Percentiles rank a stretch among this genome's conserved stretches.
Evolutionary conservation across 2,888 invertebrate genomes (phyloP).

Genomic region (Acronicta aceris): DNA sequence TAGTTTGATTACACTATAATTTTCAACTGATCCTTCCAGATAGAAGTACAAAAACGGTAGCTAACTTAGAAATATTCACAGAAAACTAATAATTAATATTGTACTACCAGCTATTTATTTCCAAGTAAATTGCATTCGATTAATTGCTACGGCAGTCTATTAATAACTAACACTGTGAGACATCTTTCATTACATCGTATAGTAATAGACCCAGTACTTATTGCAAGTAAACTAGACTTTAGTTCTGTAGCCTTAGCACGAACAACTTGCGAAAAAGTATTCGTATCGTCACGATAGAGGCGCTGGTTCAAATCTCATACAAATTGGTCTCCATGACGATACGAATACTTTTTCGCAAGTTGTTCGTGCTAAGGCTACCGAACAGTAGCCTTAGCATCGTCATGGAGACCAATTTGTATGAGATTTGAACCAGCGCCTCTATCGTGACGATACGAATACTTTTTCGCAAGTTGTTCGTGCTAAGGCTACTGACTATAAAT

Average conservation of each 20-base stretch:
- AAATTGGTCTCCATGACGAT: no score
- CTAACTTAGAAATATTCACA: constrained; percentile 18
- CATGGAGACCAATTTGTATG: no score
- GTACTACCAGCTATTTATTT: constrained; percentile 20
- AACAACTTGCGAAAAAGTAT: no score
- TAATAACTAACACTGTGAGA: constrained; percentile 37
- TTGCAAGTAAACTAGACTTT: constrained; percentile 44
- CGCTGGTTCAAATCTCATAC: no score
- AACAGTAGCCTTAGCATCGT: no score
- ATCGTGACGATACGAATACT: no score
- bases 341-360: no score
- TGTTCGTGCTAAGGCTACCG: no score
- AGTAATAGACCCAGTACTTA: constrained; percentile 17
- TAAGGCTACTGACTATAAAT: constrained; percentile 43
- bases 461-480: no score
- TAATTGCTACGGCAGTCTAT: constrained; percentile 46
- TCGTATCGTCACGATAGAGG: no score
- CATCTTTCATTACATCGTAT: constrained; percentile 46
- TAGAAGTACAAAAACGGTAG: constrained; percentile 15
- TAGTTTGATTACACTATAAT: constrained; percentile 28
- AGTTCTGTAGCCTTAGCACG: no score
- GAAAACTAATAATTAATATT: constrained; percentile 29
- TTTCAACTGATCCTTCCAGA: constrained; percentile 9
- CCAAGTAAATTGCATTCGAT: constrained; percentile 40
- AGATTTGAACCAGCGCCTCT: no score